Conservation (phyloP, 2,888 invertebrate species). For the Oegoconia quadripuncta region DNA sequence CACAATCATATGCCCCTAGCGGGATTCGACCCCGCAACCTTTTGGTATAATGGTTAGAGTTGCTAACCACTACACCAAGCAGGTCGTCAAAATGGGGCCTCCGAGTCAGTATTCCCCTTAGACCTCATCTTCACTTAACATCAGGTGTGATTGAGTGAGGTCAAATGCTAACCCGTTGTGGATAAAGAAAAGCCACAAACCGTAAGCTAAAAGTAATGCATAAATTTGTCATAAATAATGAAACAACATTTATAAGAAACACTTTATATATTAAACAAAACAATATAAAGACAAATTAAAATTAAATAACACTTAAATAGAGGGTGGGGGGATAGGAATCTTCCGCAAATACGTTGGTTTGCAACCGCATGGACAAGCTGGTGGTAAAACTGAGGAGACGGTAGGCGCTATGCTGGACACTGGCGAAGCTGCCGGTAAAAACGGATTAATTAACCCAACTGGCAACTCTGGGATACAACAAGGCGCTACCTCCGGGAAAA, state of each 20-base stretch:
- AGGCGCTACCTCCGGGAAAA: too few species aligned
- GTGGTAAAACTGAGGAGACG: constrained; percentile 30
- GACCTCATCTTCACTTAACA: too few species aligned
- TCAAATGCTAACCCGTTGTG: too few species aligned
- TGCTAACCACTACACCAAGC: too few species aligned
- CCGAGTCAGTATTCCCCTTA: too few species aligned
- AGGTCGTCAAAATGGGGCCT: too few species aligned
- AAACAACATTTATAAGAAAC: constrained; percentile 3
- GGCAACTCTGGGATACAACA: constrained; percentile 12
- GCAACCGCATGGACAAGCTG: constrained; percentile 31
- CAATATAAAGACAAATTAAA: background rate
- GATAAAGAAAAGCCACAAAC: too few species aligned
- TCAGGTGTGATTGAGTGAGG: too few species aligned
- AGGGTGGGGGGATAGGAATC: constrained; percentile 55
- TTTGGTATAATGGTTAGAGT: too few species aligned
- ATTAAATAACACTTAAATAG: constrained; percentile 31
- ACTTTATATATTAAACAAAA: constrained; percentile 1
- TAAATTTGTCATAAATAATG: background rate
- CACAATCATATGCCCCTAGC: too few species aligned
- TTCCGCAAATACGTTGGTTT: constrained; percentile 47
- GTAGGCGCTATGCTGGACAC: constrained; percentile 30
- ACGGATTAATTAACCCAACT: constrained; percentile 23
- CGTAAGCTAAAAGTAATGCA: background rate
- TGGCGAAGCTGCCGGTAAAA: constrained; percentile 33
- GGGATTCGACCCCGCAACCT: too few species aligned